Evolutionary conservation across 2,888 invertebrate species (phyloP), one percentile per base, ranked within the genome.

Genomic region (Drosophila prolongata): DNA sequence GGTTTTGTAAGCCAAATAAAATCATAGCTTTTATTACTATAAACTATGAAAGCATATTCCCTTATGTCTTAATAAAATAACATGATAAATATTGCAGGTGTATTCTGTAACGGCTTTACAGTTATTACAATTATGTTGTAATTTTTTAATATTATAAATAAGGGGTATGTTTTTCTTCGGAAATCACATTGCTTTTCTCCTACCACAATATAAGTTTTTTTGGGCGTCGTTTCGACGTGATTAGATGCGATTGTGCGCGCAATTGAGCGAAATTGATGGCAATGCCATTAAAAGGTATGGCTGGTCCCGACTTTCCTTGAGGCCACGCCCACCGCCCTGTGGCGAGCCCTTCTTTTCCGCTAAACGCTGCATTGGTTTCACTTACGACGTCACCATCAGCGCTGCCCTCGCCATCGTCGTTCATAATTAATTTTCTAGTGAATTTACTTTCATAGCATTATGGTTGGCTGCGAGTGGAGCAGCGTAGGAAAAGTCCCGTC

Each of bases 201-300:
- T 13, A 10, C 44, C 46, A 52, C 54, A 50, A 55, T 52, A 57
- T 72, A 71, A 72, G 75, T 81, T 79, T 47, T 66, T 69, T 70
- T 19, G 44, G 56, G 56, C 73, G 74, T 88, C 79, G 80, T 83
- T 83, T 37, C 76, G 65, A 79, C 71, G 79, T 88, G 85, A 86
- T 86, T 88, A 86, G 88, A 86, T 86, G 85, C 87, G 85, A 88
- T 86, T 86, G 84, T 88, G 84, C 69, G 88, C 75, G 88, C 88
- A 86, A 88, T 88, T 88, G 88, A 86, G 88, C 85, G 79, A 86
- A 86, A 88, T 88, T 86, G 88, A 86, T 86, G 85, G 88, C 85
- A 80, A 77, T 86, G 79, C 79, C 64, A 79, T 83, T 88, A 88
- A 83, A 86, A 83, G 88, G 87, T 86, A 87, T 78, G 74, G 73